Percentiles rank a stretch among this genome's conserved stretches.
These are phyloP conservation scores for Sardina pilchardus DNA, from an alignment of 2,113 vertebrate species.

Conservation along the genomic window DNA sequence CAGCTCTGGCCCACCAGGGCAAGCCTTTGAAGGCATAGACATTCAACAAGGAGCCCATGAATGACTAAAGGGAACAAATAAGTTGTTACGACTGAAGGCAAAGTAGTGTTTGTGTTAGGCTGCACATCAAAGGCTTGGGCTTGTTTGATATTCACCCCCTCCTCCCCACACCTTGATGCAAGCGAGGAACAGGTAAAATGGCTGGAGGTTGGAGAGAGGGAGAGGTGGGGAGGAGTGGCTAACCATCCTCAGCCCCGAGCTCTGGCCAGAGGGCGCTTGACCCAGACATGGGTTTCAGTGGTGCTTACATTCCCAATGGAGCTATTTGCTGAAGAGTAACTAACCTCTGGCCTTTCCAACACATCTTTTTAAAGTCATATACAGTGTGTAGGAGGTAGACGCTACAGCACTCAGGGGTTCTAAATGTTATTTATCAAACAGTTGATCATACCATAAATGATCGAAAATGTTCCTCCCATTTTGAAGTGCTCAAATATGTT, in stretches of 20 bases:
- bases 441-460: background rate
- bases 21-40: constrained; percentile 76
- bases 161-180: constrained; percentile 60
- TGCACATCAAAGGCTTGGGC: constrained; percentile 74
- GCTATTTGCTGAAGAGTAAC: constrained; percentile 48
- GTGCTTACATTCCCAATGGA: constrained; percentile 67
- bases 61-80: constrained; percentile 84
- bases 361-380: background rate
- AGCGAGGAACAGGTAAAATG: constrained; percentile 72
- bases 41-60: constrained; percentile 74
- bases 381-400: background rate
- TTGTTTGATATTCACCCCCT: constrained; percentile 80
- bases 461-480: background rate
- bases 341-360: constrained; percentile 42
- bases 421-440: background rate
- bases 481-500: background rate
- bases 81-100: constrained; percentile 76
- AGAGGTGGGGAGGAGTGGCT: constrained; percentile 59
- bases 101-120: constrained; percentile 78
- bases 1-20: constrained; percentile 61
- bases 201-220: constrained; percentile 63
- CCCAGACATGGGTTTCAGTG: constrained; percentile 67
- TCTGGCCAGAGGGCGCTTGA: constrained; percentile 68
- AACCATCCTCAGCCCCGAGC: constrained; percentile 49
- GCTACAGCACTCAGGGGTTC: background rate